Conservation (phyloP, 2,797 vertebrate genomes). For the Schizopygopsis malacanthus region DNA sequence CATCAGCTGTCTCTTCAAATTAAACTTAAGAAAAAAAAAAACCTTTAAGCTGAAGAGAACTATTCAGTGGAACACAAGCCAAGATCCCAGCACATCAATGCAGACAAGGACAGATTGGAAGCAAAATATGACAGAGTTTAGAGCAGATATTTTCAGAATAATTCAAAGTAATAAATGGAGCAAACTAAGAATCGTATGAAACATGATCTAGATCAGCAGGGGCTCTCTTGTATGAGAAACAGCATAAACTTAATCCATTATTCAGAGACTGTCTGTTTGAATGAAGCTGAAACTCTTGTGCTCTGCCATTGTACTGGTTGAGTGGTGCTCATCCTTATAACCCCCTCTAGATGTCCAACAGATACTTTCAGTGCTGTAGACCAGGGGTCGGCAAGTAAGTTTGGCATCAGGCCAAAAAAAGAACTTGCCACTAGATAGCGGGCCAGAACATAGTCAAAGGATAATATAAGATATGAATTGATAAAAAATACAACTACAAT, state of each 20-base stretch:
- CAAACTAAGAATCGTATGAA: conserved; percentile 1
- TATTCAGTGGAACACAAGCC: not conserved
- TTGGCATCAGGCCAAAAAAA: no score
- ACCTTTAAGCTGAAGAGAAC: not conserved
- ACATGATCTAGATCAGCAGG: not conserved
- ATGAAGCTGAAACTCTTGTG: no score
- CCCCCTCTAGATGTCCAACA: no score
- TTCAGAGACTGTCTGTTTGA: not conserved
- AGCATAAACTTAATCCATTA: conserved; percentile 23
- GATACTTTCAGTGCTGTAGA: no score
- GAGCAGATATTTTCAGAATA: not conserved
- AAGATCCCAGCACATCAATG: not conserved
- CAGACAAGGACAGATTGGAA: conserved; percentile 11
- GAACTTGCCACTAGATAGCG: no score
- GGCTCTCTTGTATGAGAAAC: not conserved
- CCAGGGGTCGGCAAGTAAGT: no score
- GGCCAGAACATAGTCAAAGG: no score
- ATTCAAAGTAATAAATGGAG: not conserved
- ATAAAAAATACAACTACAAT: no score
- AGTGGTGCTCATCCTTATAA: no score
- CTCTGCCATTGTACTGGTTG: no score
- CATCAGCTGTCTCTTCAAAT: not conserved
- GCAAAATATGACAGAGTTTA: not conserved
- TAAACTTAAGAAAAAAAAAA: not conserved
- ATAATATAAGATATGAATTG: no score